A percentile compares a stretch with the other conserved stretches of the same genome.
Evolutionary conservation across 2,888 invertebrate species (phyloP).

Genomic region (Timema podura): DNA sequence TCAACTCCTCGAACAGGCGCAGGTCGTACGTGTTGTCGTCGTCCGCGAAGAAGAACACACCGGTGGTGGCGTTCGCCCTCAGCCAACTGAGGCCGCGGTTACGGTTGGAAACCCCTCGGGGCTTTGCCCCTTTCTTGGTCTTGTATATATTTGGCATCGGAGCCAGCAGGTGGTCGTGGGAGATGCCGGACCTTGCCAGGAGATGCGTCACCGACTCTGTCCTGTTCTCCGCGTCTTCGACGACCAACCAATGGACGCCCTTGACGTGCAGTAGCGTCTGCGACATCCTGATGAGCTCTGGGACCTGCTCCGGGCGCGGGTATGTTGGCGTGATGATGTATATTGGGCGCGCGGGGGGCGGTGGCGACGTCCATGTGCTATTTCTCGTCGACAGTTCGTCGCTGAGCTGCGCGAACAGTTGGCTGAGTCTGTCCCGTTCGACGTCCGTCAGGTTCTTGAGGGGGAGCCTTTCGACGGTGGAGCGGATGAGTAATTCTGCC

Average conservation of each 20-base stretch:
- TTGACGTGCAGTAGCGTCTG: conserved; percentile 71
- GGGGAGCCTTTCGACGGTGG: too few relatives aligned
- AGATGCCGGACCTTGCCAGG: conserved; percentile 51
- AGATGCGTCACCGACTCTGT: conserved; percentile 50
- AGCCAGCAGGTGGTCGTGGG: conserved; percentile 56
- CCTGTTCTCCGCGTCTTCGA: conserved; percentile 62
- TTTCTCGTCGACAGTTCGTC: too few relatives aligned
- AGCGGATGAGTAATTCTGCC: too few relatives aligned
- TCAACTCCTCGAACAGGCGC: conserved; percentile 59
- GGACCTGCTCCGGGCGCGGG: conserved; percentile 67
- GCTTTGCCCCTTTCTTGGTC: conserved; percentile 48
- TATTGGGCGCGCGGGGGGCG: conserved; percentile 39
- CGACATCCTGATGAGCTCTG: conserved; percentile 70
- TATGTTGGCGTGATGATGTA: conserved; percentile 72
- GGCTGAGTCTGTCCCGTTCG: too few relatives aligned
- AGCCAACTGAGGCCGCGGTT: conserved; percentile 66
- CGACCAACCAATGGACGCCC: conserved; percentile 74
- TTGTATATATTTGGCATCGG: conserved; percentile 59
- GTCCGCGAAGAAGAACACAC: conserved; percentile 71
- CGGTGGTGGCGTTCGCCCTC: conserved; percentile 51
- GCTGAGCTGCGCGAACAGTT: too few relatives aligned
- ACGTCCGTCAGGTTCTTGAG: too few relatives aligned
- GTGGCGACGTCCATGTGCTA: not conserved
- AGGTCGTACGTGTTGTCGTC: conserved; percentile 73
- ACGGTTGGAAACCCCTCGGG: conserved; percentile 67